Percentiles rank a stretch among this genome's conserved stretches.
These are phyloP conservation scores for Trissonchulus sp. DNA, from an alignment of 2,888 invertebrate species.

Conservation along the genomic window DNA sequence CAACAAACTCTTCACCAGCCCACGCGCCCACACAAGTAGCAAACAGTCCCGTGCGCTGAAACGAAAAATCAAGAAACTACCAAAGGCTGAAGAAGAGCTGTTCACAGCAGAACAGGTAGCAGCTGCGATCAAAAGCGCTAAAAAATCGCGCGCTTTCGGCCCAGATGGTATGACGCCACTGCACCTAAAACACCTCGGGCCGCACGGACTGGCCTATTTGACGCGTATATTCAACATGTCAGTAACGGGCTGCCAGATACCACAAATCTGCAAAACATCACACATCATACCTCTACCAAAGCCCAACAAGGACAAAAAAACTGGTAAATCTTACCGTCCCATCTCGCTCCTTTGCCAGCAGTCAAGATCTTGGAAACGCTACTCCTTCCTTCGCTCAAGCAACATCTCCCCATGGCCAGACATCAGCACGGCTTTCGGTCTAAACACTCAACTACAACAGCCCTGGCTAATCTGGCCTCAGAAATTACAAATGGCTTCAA, in stretches of 20 bases:
- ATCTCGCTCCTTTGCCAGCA: conserved; percentile 9
- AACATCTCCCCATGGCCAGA: conserved; percentile 2
- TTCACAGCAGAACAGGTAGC: conserved; percentile 1
- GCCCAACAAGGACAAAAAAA: background rate
- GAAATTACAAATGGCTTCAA: conserved; percentile 1
- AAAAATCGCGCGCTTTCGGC: conserved; percentile 9
- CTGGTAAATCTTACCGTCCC: conserved; percentile 1
- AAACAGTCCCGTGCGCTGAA: no score
- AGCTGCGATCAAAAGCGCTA: conserved; percentile 2
- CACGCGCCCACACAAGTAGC: no score
- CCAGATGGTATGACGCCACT: conserved; percentile 4
- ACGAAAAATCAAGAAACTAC: no score
- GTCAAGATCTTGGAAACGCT: no score
- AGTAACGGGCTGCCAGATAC: background rate
- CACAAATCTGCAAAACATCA: background rate
- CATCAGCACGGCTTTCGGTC: background rate
- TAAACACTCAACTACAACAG: conserved; percentile 4
- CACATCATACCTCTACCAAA: background rate
- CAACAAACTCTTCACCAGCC: no score
- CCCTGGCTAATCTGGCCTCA: background rate
- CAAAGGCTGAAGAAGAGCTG: no score
- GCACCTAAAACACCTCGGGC: conserved; percentile 8
- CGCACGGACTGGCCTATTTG: background rate
- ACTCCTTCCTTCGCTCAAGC: background rate
- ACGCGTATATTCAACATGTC: background rate